phyloP scores from a whole-genome alignment of 2,888 invertebrate species.

The Hedya salicella region DNA sequence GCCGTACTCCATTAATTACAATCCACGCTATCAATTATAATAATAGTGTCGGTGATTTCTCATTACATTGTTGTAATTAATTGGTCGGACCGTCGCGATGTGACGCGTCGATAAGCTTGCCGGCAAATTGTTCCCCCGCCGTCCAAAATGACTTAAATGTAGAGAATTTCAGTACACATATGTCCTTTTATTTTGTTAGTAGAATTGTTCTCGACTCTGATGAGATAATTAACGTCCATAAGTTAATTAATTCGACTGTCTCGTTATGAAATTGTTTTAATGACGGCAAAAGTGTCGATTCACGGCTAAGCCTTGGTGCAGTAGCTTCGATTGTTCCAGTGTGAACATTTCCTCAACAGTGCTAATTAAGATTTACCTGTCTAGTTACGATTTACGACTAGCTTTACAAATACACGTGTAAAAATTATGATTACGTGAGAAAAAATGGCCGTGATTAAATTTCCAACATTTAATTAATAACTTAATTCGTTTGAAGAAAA shows the following conservation, averaged over 20 bases:
- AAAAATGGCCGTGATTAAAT: not conserved
- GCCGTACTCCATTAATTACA: slow-evolving; percentile 49
- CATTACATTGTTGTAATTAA: slow-evolving; percentile 62
- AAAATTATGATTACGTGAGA: slow-evolving; percentile 8
- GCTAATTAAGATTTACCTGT: slow-evolving; percentile 44
- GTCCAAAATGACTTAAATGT: slow-evolving; percentile 5
- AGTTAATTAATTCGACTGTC: slow-evolving; percentile 78
- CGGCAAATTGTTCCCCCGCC: slow-evolving; percentile 67
- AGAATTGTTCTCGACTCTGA: slow-evolving; percentile 69
- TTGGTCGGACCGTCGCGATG: slow-evolving; percentile 65
- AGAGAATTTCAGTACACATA: not conserved
- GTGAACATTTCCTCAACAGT: slow-evolving; percentile 47
- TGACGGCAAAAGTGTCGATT: slow-evolving; percentile 68
- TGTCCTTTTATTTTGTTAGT: slow-evolving; percentile 11
- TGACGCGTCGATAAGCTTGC: slow-evolving; percentile 75
- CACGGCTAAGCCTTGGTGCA: slow-evolving; percentile 49
- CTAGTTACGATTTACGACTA: slow-evolving; percentile 21
- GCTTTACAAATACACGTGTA: slow-evolving; percentile 18
- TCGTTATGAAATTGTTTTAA: slow-evolving; percentile 70
- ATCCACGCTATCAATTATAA: slow-evolving; percentile 53
- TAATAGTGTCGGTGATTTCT: slow-evolving; percentile 70
- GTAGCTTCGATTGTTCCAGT: slow-evolving; percentile 33
- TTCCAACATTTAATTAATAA: not conserved
- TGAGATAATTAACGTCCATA: slow-evolving; percentile 81
- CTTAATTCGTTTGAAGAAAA: too few species aligned